Evolutionary conservation across 92 coral and sea anemone genomes (phyloP).

Genomic region (Palythoa grandiflora): DNA sequence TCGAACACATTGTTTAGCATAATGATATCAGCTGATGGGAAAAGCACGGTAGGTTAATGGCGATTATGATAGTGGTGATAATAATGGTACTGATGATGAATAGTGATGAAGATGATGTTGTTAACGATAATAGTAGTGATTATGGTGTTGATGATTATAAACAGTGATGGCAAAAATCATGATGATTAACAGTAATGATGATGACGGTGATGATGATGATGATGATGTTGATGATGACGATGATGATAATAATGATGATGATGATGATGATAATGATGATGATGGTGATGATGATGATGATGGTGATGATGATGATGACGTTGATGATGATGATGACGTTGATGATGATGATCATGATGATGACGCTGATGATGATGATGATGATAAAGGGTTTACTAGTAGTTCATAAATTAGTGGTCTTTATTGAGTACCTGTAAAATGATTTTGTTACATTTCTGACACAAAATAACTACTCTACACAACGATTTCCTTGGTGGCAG

Average conservation of each 20-base stretch:
- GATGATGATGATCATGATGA: neutral
- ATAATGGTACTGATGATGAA: no score
- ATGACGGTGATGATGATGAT: neutral
- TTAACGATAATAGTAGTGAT: neutral
- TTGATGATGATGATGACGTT: neutral
- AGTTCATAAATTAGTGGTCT: neutral
- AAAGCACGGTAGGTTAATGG: neutral
- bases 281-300: neutral
- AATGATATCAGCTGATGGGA: constrained; percentile 76
- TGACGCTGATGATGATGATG: neutral
- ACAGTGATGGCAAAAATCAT: neutral
- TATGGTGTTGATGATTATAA: neutral
- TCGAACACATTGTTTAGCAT: constrained; percentile 86
- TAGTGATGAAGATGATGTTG: neutral
- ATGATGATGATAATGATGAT: neutral
- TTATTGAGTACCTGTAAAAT: neutral
- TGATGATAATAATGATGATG: neutral
- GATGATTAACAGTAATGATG: neutral
- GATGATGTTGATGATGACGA: neutral
- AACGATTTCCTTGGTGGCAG: neutral
- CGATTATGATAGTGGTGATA: no score
- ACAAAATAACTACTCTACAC: neutral
- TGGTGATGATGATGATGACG: neutral
- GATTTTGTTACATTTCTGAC: neutral
- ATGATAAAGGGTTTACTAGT: neutral